phyloP scores from a whole-genome alignment of 2,797 vertebrate genomes.

The Otolemur crassicaudatus region DNA sequence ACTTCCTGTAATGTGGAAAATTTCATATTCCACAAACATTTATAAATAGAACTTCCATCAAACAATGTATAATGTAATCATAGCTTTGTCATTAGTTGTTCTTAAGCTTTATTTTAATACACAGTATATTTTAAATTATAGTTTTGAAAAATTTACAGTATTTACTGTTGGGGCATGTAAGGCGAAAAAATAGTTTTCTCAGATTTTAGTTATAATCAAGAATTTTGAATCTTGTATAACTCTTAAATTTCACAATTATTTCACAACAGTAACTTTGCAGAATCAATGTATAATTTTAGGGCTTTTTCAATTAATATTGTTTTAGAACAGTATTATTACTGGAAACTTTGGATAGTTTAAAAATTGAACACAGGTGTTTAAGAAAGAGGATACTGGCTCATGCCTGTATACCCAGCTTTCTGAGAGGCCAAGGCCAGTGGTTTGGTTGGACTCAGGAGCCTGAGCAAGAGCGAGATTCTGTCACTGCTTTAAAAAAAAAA shows the following conservation, averaged over 20 bases:
- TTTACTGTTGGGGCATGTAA: background rate
- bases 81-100: slow-evolving; percentile 34
- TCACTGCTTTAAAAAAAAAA: no score
- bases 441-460: no score
- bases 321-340: background rate
- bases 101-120: slow-evolving; percentile 34
- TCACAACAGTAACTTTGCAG: background rate
- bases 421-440: no score
- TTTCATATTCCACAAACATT: background rate
- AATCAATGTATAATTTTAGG: slow-evolving; percentile 46
- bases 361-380: background rate
- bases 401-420: no score
- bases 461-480: no score
- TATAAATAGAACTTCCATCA: slow-evolving; percentile 20
- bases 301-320: slow-evolving; percentile 5
- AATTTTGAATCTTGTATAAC: slow-evolving; percentile 2
- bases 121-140: background rate
- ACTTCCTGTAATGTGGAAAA: slow-evolving; percentile 13
- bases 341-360: slow-evolving; percentile 7
- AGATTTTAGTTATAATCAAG: slow-evolving; percentile 54
- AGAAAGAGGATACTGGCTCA: background rate
- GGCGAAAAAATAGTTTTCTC: slow-evolving; percentile 23
- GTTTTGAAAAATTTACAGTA: slow-evolving; percentile 31
- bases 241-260: slow-evolving; percentile 30
- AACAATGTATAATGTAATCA: background rate